Evolutionary conservation across 2,113 vertebrate genomes (phyloP), one percentile per base, ranked within the genome.

Genomic region (Protobothrops flavoviridis): DNA sequence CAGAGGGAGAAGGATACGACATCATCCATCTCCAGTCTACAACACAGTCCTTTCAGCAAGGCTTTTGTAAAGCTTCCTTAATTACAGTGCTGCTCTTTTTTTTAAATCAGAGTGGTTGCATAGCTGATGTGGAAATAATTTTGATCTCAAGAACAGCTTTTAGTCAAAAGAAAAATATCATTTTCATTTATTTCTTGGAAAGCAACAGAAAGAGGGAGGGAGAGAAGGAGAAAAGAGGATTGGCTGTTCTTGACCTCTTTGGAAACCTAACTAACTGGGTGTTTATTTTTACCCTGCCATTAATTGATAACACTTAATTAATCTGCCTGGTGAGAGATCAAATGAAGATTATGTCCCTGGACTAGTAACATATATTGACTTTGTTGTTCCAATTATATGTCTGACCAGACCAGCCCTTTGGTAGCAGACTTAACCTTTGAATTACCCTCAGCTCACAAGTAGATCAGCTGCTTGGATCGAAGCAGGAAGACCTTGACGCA

Each of bases 221-320:
- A 81, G 6, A 2, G 69, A 20, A 3, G 33, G 74, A 81, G 74
- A 81, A 39, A 39, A 48, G 5, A 29, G 55, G 21, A 91, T 94
- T 94, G 95, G 95, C 94, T 95, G 94, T 93, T 74, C 85, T 96
- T 96, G 94, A 96, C 94, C 93, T 92, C 23, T 93, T 97, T 96
- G 94, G 90, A 96, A 96, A 97, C 97, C 94, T 93, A 96, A 96
- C 96, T 97, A 96, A 95, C 97, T 96, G 94, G 95, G 87, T 97
- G 96, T 95, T 97, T 97, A 97, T 97, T 98, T 97, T 97, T 98
- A 97, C 96, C 96, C 96, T 96, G 96, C 97, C 97, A 97, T 98
- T 98, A 98, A 98, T 97, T 98, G 98, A 98, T 98, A 98, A 98
- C 97, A 98, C 97, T 97, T 98, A 98, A 98, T 98, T 98, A 98